phyloP scores from a whole-genome alignment of 2,797 vertebrate species.

The Australoheros facetus region DNA sequence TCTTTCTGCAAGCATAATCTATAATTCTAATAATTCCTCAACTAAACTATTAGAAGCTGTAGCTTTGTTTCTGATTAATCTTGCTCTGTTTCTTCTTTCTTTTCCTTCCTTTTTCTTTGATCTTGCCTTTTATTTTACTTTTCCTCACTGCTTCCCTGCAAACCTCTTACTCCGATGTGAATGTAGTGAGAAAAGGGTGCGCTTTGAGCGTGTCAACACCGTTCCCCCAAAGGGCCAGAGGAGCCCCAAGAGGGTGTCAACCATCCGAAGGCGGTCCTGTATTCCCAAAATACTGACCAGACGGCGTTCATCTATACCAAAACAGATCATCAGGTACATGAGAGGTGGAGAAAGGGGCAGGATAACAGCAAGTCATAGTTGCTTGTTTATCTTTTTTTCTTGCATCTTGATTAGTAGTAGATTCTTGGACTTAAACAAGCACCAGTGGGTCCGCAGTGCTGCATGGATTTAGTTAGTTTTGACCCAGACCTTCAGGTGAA shows the following conservation, averaged over 20 bases:
- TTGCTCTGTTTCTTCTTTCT: slow-evolving; percentile 33
- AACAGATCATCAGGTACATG: slow-evolving; percentile 92
- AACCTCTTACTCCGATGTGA: slow-evolving; percentile 16
- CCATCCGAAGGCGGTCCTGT: slow-evolving; percentile 84
- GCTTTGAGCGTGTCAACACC: slow-evolving; percentile 91
- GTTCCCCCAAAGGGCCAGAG: slow-evolving; percentile 87
- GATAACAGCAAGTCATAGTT: background rate
- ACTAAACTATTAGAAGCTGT: slow-evolving; percentile 22
- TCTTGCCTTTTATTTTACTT: background rate
- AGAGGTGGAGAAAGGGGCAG: slow-evolving; percentile 3
- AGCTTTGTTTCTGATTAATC: slow-evolving; percentile 32
- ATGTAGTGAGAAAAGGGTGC: slow-evolving; percentile 88
- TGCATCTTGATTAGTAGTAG: background rate
- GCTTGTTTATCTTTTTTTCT: background rate
- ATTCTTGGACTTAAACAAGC: background rate
- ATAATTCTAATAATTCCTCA: slow-evolving; percentile 4
- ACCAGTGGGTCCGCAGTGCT: background rate
- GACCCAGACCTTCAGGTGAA: background rate
- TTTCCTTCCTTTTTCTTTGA: slow-evolving; percentile 22
- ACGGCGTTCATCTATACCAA: slow-evolving; percentile 77
- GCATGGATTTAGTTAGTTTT: background rate
- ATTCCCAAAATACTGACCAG: slow-evolving; percentile 84
- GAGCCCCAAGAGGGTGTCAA: slow-evolving; percentile 81
- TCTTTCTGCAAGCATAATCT: slow-evolving; percentile 5
- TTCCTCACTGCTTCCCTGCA: background rate